phyloP scores from a whole-genome alignment of 2,888 invertebrate genomes.

The Halictus ligatus region DNA sequence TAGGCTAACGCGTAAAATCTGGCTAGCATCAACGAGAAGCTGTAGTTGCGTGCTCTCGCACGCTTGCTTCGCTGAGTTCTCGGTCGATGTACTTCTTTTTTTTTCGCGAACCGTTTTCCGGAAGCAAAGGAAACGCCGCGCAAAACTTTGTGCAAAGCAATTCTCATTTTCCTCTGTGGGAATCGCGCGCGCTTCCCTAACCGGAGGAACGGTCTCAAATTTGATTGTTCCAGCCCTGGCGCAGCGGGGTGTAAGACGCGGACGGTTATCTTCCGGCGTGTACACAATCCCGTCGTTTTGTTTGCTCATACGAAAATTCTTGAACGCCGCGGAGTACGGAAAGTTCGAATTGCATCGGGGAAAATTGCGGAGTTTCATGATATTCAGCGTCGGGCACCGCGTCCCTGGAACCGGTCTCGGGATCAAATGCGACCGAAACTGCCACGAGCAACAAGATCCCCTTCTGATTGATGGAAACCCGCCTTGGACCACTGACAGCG shows the following conservation, averaged over 20 bases:
- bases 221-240: conserved; percentile 17
- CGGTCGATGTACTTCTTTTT: not conserved
- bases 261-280: conserved; percentile 33
- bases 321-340: conserved; percentile 29
- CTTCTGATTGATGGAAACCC: not conserved
- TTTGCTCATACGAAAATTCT: conserved; percentile 56
- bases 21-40: not conserved
- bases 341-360: conserved; percentile 61
- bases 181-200: conserved; percentile 6
- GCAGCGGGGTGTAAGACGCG: not conserved
- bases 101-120: not conserved
- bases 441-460: not conserved
- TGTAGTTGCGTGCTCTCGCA: not conserved
- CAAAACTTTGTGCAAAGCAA: not conserved
- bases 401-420: conserved; percentile 3
- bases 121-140: not conserved
- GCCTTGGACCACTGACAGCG: not conserved
- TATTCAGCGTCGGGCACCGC: conserved; percentile 28
- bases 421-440: conserved; percentile 33
- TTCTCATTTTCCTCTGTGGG: conserved; percentile 15
- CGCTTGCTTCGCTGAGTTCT: not conserved
- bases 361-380: conserved; percentile 50
- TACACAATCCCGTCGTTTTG: conserved; percentile 37
- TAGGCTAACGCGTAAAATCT: not conserved
- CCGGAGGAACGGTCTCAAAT: conserved; percentile 15